Evolutionary conservation across 2,888 invertebrate species (phyloP).

Genomic region (Aelia acuminata): DNA sequence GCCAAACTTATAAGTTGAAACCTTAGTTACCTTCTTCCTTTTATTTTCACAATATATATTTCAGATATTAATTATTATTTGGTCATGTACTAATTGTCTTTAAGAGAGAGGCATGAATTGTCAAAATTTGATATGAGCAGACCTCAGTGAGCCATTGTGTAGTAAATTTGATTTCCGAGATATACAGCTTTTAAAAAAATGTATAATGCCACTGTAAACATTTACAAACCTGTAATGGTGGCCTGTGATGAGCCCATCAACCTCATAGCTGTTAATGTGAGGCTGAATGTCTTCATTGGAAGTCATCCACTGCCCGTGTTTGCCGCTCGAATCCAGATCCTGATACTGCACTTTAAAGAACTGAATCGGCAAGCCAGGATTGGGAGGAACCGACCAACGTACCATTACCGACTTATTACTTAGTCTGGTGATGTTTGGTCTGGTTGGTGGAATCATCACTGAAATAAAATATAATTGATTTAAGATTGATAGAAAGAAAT

Average conservation of each 20-base stretch:
- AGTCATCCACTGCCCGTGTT: slow-evolving; percentile 73
- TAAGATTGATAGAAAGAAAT: slow-evolving; percentile 1
- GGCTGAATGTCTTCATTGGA: slow-evolving; percentile 85
- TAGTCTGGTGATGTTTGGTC: slow-evolving; percentile 87
- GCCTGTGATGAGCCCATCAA: slow-evolving; percentile 81
- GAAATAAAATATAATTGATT: slow-evolving; percentile 67
- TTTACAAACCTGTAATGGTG: slow-evolving; percentile 76
- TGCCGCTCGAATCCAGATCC: slow-evolving; percentile 71
- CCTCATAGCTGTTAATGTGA: slow-evolving; percentile 83
- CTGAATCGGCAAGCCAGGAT: slow-evolving; percentile 85
- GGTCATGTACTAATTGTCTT: too few relatives aligned
- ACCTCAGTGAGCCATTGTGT: too few relatives aligned
- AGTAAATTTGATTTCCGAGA: too few relatives aligned
- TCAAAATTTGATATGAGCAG: too few relatives aligned
- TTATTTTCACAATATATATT: too few relatives aligned
- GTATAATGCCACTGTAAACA: not conserved
- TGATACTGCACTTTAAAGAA: slow-evolving; percentile 91
- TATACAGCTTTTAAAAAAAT: not conserved
- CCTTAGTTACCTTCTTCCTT: too few relatives aligned
- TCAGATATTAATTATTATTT: too few relatives aligned
- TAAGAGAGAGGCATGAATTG: too few relatives aligned
- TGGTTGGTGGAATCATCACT: slow-evolving; percentile 88
- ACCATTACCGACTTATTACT: slow-evolving; percentile 94
- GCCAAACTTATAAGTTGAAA: too few relatives aligned
- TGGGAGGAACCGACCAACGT: slow-evolving; percentile 86